phyloP scores from a whole-genome alignment of 2,113 vertebrate genomes.

The Pseudopipra pipra region DNA sequence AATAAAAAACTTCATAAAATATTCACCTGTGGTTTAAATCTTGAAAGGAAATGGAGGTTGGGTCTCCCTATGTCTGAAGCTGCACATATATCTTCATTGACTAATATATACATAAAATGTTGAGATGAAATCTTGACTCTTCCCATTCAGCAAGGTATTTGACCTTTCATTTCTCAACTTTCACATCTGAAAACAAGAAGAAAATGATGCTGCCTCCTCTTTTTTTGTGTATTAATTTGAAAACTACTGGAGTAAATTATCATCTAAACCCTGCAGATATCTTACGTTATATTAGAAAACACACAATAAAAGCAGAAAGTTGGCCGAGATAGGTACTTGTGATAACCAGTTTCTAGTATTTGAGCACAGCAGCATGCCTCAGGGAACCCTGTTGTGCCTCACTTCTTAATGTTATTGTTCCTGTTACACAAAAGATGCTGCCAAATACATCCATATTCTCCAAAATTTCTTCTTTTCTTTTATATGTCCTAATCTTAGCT shows the following conservation, averaged over 20 bases:
- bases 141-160: not conserved
- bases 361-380: not conserved
- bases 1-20: not conserved
- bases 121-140: not conserved
- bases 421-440: not conserved
- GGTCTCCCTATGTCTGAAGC: not conserved
- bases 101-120: not conserved
- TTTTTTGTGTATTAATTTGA: not conserved
- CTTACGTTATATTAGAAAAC: not conserved
- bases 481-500: not conserved
- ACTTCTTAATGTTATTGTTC: not conserved
- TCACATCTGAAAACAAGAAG: not conserved
- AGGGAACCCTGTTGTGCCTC: not conserved
- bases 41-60: not conserved
- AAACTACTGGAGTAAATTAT: not conserved
- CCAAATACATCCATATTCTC: not conserved
- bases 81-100: not conserved
- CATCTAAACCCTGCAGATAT: not conserved
- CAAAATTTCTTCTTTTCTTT: not conserved
- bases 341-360: not conserved
- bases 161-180: not conserved
- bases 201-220: rapidly evolving
- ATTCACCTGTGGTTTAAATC: not conserved
- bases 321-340: not conserved
- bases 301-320: not conserved